Conservation (phyloP, 2,113 vertebrate genomes). For the Corapipo altera region DNA sequence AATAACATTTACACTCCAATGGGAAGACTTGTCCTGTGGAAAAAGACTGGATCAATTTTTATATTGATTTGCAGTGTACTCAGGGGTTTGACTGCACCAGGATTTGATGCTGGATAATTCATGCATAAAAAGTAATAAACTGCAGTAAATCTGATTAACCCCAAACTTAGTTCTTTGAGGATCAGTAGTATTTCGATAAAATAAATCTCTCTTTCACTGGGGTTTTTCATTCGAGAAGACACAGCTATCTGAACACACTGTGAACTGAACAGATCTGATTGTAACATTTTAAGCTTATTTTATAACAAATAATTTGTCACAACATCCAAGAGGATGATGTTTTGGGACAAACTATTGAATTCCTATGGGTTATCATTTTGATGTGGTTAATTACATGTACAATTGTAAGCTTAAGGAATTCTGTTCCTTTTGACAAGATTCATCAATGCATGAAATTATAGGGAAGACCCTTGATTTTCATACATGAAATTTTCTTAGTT, state of each 20-base stretch:
- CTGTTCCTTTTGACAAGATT: neutral
- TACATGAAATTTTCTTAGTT: neutral
- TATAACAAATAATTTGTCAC: neutral
- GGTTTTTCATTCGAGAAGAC: neutral
- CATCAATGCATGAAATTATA: neutral
- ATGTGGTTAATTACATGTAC: conserved; percentile 5
- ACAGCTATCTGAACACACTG: neutral
- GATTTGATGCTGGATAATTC: neutral
- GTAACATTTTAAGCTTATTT: neutral
- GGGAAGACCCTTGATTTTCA: neutral
- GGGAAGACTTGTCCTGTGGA: neutral
- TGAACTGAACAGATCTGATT: neutral
- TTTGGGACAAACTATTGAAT: neutral
- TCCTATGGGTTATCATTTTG: neutral
- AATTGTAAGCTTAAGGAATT: neutral
- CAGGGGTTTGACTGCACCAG: neutral
- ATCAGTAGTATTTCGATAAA: neutral
- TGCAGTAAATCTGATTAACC: neutral
- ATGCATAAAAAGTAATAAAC: neutral
- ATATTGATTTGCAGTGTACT: neutral
- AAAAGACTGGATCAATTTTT: neutral
- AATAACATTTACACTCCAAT: neutral
- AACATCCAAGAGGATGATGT: neutral
- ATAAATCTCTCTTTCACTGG: neutral
- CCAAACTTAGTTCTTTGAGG: neutral